These are phyloP conservation scores for Ormyrus labotus DNA, from an alignment of 2,888 invertebrate species.

Conservation along the genomic window DNA sequence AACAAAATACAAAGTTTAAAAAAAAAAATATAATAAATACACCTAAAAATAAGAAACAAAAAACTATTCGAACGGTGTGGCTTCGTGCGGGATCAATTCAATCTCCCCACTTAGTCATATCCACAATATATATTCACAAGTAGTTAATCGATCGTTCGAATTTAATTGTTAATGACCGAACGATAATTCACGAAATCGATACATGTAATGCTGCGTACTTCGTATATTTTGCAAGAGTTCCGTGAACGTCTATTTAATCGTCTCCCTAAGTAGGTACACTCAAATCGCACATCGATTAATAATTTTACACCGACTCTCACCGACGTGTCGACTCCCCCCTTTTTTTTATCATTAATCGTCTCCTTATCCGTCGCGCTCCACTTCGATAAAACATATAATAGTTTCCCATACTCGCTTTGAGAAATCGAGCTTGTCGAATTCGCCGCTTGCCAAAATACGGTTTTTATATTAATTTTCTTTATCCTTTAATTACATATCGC, in stretches of 20 bases:
- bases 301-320: slow-evolving; percentile 43
- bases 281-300: slow-evolving; percentile 34
- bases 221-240: slow-evolving; percentile 28
- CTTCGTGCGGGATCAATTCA: slow-evolving; percentile 28
- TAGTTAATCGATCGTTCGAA: slow-evolving; percentile 17
- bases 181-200: slow-evolving; percentile 29
- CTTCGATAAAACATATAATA: not conserved
- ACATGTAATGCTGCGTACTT: slow-evolving; percentile 31
- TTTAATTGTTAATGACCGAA: slow-evolving; percentile 16
- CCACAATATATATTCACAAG: slow-evolving; percentile 37
- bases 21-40: not conserved
- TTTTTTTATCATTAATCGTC: not conserved
- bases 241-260: slow-evolving; percentile 27
- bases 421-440: slow-evolving; percentile 38
- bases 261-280: slow-evolving; percentile 13
- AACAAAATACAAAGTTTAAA: slow-evolving; percentile 3
- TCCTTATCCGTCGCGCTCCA: not conserved
- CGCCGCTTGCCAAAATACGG: slow-evolving; percentile 18
- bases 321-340: not conserved
- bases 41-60: not conserved
- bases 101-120: slow-evolving; percentile 41
- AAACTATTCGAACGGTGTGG: slow-evolving; percentile 32
- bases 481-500: slow-evolving; percentile 5
- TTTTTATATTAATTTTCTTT: slow-evolving; percentile 4
- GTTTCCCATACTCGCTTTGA: slow-evolving; percentile 33